Evolutionary conservation across 2,888 invertebrate species (phyloP), one percentile per base, ranked within the genome.

Genomic region (Fissipunctia ypsillon): DNA sequence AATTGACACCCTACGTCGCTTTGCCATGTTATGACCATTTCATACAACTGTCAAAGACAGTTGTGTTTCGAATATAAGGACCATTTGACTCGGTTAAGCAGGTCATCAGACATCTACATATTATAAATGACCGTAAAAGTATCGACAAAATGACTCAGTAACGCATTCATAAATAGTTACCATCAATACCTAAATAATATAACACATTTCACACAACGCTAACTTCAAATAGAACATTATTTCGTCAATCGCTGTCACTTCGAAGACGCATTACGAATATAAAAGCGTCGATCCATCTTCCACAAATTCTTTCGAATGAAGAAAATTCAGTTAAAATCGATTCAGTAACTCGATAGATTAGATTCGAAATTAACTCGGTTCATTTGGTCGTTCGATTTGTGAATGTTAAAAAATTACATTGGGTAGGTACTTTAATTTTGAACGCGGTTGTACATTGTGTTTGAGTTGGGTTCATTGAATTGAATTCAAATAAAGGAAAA

Each of bases 281-380:
- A 76, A 84, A 84, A 65, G 65, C 68, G 35, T 52, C 68, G 48
- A 84, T 84, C 52, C 65, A 81, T 81, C 81, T 72, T 66, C 67
- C 5, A 56, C 38, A 66, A 72, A 69, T 73, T 76, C 68, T 69
- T 71, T 63, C 61, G 48, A 80, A 71, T 68, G 63, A 64, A 68
- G 63, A 69, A 76, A 84, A 84, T 76, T 76, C 77, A 54, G 67
- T 77, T 81, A 82, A 80, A 76, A 84, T 72, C 72, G 81, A 81
- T 77, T 68, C 76, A 50, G 60, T 64, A 76, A 68, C 69, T 76
- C 57, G 45, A 66, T 57, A 56, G 84, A 81, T 84, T 76, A 84
- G 69, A 69, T 84, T 71, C 54, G 10, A 57, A 68, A 80, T 65
- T 67, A 25, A 61, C 25, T 81, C 54, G 72, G 48, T 80, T 71